These are phyloP conservation scores for Shargacucullia verbasci DNA, from an alignment of 2,888 invertebrate species.

Conservation along the genomic window DNA sequence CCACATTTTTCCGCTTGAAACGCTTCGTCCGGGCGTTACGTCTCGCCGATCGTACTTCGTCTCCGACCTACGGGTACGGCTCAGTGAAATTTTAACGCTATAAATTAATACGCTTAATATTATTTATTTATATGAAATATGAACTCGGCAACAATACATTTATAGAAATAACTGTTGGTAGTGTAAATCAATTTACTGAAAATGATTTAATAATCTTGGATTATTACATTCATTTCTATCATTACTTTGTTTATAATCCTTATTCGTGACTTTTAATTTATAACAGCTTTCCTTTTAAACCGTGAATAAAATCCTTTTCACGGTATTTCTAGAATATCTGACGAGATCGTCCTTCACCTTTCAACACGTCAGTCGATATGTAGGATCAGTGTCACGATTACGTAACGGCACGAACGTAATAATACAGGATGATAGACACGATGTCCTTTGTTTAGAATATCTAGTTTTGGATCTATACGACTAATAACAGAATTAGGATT, in stretches of 20 bases:
- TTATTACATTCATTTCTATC: constrained; percentile 17
- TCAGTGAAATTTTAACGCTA: background rate
- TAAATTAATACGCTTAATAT: background rate
- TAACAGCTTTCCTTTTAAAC: constrained; percentile 14
- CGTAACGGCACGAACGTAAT: constrained; percentile 22
- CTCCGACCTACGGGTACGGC: background rate
- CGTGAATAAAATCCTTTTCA: constrained; percentile 7
- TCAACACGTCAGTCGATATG: constrained; percentile 27
- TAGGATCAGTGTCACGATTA: constrained; percentile 38
- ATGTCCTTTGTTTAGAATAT: constrained; percentile 33
- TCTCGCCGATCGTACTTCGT: constrained; percentile 5
- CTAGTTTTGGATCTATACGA: constrained; percentile 13
- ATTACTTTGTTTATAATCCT: constrained; percentile 12
- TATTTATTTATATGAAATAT: constrained; percentile 4
- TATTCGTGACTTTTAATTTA: constrained; percentile 11
- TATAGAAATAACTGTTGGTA: background rate
- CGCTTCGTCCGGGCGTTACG: constrained; percentile 6
- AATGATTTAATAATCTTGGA: no score
- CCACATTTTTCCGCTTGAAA: constrained; percentile 1
- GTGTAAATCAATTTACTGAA: background rate
- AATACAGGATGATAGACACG: constrained; percentile 34
- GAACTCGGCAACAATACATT: no score
- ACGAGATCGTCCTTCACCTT: constrained; percentile 45
- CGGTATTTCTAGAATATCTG: constrained; percentile 42
- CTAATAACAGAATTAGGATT: constrained; percentile 18